Percentiles rank a stretch among this genome's conserved stretches.
Conservation (phyloP, 2,888 invertebrate genomes). For the Apamea crenata region DNA sequence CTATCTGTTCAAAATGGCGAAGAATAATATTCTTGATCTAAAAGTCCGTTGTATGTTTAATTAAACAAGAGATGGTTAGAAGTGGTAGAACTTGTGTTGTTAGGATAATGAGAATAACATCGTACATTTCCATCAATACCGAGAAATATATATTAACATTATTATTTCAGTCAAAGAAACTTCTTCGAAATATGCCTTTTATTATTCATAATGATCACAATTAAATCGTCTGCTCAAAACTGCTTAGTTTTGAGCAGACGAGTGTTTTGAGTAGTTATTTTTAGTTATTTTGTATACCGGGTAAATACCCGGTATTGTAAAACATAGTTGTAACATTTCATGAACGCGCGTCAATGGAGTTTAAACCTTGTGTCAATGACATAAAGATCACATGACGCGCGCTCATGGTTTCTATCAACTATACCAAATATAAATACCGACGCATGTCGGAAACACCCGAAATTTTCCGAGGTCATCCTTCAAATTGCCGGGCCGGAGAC, state of each 20-base stretch:
- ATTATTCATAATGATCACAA: slow-evolving; percentile 11
- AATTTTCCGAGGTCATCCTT: slow-evolving; percentile 68
- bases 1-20: slow-evolving; percentile 2
- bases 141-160: slow-evolving; percentile 22
- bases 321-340: not conserved
- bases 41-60: slow-evolving; percentile 2
- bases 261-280: too few species aligned
- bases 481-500: slow-evolving; percentile 65
- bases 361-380: not conserved
- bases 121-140: slow-evolving; percentile 9
- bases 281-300: too few species aligned
- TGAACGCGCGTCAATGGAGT: not conserved
- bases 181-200: slow-evolving; percentile 6
- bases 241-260: too few species aligned
- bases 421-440: slow-evolving; percentile 62
- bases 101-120: slow-evolving; percentile 3
- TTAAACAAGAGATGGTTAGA: slow-evolving; percentile 2
- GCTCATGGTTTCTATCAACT: not conserved
- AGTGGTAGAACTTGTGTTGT: slow-evolving; percentile 2
- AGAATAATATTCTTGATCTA: not conserved
- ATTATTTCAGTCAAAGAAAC: not conserved
- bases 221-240: too few species aligned
- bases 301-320: slow-evolving; percentile 25
- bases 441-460: slow-evolving; percentile 62
- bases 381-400: not conserved